Percentiles rank a stretch among this genome's conserved stretches.
phyloP scores from a whole-genome alignment of 2,888 invertebrate species.

The Orthosia cruda region DNA sequence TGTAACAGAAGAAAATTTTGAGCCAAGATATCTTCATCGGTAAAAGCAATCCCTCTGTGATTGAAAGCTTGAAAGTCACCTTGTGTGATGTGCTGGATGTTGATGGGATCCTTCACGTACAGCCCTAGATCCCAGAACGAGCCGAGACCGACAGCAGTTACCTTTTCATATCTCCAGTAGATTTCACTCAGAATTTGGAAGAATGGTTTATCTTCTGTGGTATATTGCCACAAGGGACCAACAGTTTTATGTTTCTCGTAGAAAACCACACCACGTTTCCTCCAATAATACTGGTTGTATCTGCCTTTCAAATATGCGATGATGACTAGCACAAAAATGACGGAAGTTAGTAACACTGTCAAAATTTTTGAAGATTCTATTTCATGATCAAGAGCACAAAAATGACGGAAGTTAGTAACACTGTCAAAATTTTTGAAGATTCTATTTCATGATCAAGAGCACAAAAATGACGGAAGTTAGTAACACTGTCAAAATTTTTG shows the following conservation, averaged over 20 bases:
- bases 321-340: slow-evolving; percentile 50
- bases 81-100: slow-evolving; percentile 75
- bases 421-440: no score
- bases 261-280: slow-evolving; percentile 78
- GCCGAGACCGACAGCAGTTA: slow-evolving; percentile 78
- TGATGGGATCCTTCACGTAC: slow-evolving; percentile 74
- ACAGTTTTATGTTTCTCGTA: slow-evolving; percentile 71
- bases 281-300: slow-evolving; percentile 81
- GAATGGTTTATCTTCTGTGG: slow-evolving; percentile 68
- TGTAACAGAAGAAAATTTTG: slow-evolving; percentile 77
- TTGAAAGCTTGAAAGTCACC: slow-evolving; percentile 77
- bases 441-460: no score
- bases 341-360: slow-evolving; percentile 18
- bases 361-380: slow-evolving; percentile 44
- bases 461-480: no score
- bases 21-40: slow-evolving; percentile 74
- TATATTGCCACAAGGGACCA: slow-evolving; percentile 77
- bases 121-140: slow-evolving; percentile 67
- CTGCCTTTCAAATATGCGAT: slow-evolving; percentile 71
- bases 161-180: slow-evolving; percentile 75
- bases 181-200: slow-evolving; percentile 76
- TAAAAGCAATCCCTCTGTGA: slow-evolving; percentile 74
- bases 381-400: no score
- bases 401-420: no score
- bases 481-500: no score